These are phyloP conservation scores for Pararge aegeria DNA, from an alignment of 1,140 invertebrate genomes.

Conservation along the genomic window DNA sequence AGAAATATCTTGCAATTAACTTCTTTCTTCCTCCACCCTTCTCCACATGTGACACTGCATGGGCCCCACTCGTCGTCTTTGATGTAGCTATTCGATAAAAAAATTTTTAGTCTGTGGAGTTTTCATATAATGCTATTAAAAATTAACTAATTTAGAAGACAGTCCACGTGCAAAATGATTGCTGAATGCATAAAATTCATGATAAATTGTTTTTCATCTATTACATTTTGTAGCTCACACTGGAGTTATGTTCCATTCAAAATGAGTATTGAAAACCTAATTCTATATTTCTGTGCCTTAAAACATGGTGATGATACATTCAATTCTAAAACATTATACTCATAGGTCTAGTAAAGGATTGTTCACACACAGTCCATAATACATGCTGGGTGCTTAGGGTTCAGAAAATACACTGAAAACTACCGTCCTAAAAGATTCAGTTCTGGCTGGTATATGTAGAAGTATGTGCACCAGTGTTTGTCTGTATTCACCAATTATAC, in stretches of 20 bases:
- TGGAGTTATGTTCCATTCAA: not conserved
- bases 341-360: not conserved
- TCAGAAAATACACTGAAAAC: conserved; percentile 32
- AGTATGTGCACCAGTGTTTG: conserved; percentile 74
- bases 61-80: conserved; percentile 89
- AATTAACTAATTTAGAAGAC: conserved; percentile 2
- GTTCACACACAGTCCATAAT: conserved; percentile 25
- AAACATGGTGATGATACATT: conserved; percentile 12
- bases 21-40: conserved; percentile 88
- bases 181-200: conserved; percentile 10
- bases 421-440: conserved; percentile 52
- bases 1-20: conserved; percentile 96
- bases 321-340: conserved; percentile 8
- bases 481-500: conserved; percentile 52
- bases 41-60: conserved; percentile 94
- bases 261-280: conserved; percentile 2
- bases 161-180: conserved; percentile 12
- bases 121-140: no score
- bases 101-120: not conserved
- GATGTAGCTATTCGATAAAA: conserved; percentile 73
- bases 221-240: not conserved
- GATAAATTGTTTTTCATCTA: not conserved
- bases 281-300: conserved; percentile 13
- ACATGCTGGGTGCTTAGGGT: conserved; percentile 51
- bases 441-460: conserved; percentile 77